Conservation (phyloP, 2,113 vertebrate species). For the Puntigrus tetrazona region DNA sequence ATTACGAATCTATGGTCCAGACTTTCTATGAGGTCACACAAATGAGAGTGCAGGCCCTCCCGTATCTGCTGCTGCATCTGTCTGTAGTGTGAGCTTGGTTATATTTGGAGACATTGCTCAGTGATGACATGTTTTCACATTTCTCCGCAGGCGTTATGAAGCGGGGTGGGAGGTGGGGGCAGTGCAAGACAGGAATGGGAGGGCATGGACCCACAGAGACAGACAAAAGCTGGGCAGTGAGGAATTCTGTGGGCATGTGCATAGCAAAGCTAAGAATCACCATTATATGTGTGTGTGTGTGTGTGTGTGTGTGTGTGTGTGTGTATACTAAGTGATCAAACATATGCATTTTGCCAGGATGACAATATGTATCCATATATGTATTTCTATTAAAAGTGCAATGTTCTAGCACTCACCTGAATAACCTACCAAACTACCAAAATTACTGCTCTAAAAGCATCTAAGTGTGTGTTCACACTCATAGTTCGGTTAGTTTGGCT, state of each 20-base stretch:
- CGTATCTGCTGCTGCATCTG: constrained; percentile 38
- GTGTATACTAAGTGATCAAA: neutral
- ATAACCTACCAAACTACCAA: neutral
- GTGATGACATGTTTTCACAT: constrained; percentile 60
- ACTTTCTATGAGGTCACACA: constrained; percentile 23
- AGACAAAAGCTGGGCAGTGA: neutral
- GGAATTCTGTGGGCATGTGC: neutral
- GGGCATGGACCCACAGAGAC: neutral
- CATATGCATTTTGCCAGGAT: neutral
- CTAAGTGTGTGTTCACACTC: too few relatives aligned
- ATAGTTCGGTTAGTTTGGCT: too few relatives aligned
- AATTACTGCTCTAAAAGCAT: neutral
- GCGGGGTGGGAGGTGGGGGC: neutral
- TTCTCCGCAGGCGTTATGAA: constrained; percentile 46
- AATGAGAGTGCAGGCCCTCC: constrained; percentile 18
- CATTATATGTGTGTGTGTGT: too few relatives aligned
- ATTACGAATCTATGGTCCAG: neutral
- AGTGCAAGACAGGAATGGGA: neutral
- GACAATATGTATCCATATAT: neutral
- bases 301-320: too few relatives aligned
- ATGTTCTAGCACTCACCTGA: neutral
- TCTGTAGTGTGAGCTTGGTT: constrained; percentile 47
- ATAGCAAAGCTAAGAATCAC: neutral
- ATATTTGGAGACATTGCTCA: constrained; percentile 57
- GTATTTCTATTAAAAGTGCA: neutral